A percentile compares a stretch with the other conserved stretches of the same genome.
phyloP scores from a whole-genome alignment of 2,888 invertebrate genomes.

The Eilema sororculum region DNA sequence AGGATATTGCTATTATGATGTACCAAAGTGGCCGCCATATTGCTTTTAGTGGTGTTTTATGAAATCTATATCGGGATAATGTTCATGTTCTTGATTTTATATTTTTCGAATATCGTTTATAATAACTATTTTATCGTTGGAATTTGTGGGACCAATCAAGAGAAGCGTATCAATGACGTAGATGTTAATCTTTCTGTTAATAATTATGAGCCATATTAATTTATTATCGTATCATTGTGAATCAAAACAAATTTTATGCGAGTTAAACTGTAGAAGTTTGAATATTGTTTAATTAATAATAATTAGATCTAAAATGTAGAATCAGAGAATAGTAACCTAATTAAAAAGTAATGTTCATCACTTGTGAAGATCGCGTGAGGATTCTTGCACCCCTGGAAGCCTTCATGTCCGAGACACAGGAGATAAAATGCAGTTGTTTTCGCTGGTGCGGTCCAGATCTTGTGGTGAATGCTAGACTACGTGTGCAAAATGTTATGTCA shows the following conservation, averaged over 20 bases:
- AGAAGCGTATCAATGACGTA: constrained; percentile 2
- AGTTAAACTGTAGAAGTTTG: too few species aligned
- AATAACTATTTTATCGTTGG: constrained; percentile 41
- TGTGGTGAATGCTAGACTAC: too few species aligned
- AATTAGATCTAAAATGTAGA: too few species aligned
- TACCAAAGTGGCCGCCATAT: constrained; percentile 62
- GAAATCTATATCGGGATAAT: constrained; percentile 59
- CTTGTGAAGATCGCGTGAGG: too few species aligned
- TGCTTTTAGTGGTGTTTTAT: constrained; percentile 58
- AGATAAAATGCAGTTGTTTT: too few species aligned
- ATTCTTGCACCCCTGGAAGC: too few species aligned
- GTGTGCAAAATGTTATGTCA: too few species aligned
- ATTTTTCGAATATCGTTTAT: constrained; percentile 35
- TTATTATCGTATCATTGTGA: background rate
- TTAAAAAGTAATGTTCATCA: too few species aligned
- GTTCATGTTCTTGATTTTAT: constrained; percentile 50
- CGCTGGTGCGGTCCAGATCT: too few species aligned
- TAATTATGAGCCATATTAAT: background rate
- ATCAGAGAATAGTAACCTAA: too few species aligned
- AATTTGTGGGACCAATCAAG: constrained; percentile 30
- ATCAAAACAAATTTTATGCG: background rate
- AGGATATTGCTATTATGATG: constrained; percentile 85
- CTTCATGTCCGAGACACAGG: too few species aligned
- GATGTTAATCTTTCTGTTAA: background rate
- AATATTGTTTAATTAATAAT: too few species aligned